Conservation (phyloP, 2,888 invertebrate genomes). For the Phalangium opilio region DNA sequence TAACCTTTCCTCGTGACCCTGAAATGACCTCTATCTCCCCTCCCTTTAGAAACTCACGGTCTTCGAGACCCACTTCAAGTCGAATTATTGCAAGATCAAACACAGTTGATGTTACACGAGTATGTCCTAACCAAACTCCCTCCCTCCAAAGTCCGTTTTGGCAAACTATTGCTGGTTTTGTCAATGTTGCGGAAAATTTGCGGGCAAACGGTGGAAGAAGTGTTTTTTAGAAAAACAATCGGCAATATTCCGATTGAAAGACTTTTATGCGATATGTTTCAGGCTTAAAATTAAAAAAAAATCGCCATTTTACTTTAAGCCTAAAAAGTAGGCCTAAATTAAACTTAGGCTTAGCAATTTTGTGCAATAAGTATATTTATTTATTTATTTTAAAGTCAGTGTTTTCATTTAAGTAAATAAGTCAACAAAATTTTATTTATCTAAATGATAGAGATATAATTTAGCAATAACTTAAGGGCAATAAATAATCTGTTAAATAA, state of each 20-base stretch:
- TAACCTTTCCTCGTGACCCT: not conserved
- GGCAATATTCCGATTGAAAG: slow-evolving; percentile 56
- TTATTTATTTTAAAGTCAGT: too few relatives aligned
- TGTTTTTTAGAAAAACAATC: slow-evolving; percentile 62
- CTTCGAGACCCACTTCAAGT: slow-evolving; percentile 42
- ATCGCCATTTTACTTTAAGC: not conserved
- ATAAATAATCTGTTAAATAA: too few relatives aligned
- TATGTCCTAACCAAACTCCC: slow-evolving; percentile 26
- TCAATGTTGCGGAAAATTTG: slow-evolving; percentile 44
- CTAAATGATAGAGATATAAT: too few relatives aligned
- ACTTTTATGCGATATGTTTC: slow-evolving; percentile 49
- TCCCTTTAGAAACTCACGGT: slow-evolving; percentile 41
- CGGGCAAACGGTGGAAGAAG: slow-evolving; percentile 43
- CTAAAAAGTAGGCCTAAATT: too few relatives aligned
- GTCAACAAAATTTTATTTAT: too few relatives aligned
- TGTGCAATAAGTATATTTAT: too few relatives aligned
- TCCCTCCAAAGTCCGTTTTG: slow-evolving; percentile 41
- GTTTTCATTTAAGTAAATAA: too few relatives aligned
- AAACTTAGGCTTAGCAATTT: too few relatives aligned
- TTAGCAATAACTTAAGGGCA: too few relatives aligned
- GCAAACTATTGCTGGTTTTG: slow-evolving; percentile 53
- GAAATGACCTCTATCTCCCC: not conserved
- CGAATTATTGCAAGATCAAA: slow-evolving; percentile 58
- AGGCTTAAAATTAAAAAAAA: slow-evolving; percentile 23
- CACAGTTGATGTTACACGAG: slow-evolving; percentile 56